These are phyloP conservation scores for Trypoxylus dichotomus DNA, from an alignment of 1,140 invertebrate species.

Conservation along the genomic window DNA sequence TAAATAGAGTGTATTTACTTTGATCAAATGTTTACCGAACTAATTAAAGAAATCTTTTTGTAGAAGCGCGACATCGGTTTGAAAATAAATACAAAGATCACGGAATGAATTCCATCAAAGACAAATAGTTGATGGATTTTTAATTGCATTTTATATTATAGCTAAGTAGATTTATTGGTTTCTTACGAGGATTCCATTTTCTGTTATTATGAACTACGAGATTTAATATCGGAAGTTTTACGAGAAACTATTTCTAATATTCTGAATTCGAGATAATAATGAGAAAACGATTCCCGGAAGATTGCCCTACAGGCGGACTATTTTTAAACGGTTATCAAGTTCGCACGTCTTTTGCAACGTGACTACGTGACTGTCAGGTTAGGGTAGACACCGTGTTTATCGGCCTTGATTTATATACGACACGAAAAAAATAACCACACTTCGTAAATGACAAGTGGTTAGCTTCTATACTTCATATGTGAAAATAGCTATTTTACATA, in stretches of 20 bases:
- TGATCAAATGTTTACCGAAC: neutral
- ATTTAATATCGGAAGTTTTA: too few relatives aligned
- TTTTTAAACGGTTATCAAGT: neutral
- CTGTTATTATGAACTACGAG: too few relatives aligned
- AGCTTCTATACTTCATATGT: neutral
- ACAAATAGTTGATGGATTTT: neutral
- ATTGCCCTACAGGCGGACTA: too few relatives aligned
- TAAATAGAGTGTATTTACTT: neutral
- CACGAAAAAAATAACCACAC: slow-evolving; percentile 2
- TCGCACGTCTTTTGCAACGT: neutral
- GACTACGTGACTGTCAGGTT: neutral
- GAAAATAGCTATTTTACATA: too few relatives aligned
- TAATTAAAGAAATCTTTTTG: neutral
- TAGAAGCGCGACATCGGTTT: neutral
- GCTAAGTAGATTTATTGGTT: neutral
- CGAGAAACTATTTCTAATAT: too few relatives aligned
- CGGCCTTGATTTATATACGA: neutral
- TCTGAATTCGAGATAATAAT: too few relatives aligned
- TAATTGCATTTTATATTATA: neutral
- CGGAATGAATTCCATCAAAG: neutral
- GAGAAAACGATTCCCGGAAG: too few relatives aligned
- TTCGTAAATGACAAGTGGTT: slow-evolving; percentile 13
- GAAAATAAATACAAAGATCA: neutral
- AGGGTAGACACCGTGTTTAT: neutral
- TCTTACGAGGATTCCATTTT: too few relatives aligned